A percentile compares a stretch with the other conserved stretches of the same genome.
Evolutionary conservation across 64 coral and sea anemone species (phyloP).

Genomic region (Porites lutea): DNA sequence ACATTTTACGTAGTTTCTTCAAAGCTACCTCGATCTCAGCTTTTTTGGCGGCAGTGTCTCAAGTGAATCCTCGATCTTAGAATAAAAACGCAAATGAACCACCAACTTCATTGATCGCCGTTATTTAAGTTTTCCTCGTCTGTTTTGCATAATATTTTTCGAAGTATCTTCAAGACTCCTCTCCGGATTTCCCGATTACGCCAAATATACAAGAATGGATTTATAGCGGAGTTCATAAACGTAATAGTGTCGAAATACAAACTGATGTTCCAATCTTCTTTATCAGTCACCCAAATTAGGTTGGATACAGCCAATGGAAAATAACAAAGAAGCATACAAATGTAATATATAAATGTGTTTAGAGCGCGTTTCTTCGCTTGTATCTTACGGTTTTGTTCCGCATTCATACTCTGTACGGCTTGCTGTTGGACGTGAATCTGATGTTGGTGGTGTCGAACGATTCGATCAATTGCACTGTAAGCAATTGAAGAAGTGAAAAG

Average conservation of each 20-base stretch:
- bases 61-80: no score
- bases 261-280: neutral
- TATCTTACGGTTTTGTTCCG: neutral
- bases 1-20: no score
- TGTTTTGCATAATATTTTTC: neutral
- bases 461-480: neutral
- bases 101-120: no score
- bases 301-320: neutral
- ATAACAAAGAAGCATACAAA: neutral
- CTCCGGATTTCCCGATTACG: neutral
- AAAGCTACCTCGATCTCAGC: no score
- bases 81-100: no score
- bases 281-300: neutral
- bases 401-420: neutral
- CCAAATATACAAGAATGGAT: constrained; percentile 4
- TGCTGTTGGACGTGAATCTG: neutral
- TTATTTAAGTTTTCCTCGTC: neutral
- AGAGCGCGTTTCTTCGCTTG: neutral
- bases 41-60: no score
- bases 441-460: neutral
- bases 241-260: neutral
- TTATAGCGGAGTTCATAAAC: constrained; percentile 7
- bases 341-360: constrained; percentile 4
- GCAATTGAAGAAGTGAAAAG: neutral
- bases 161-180: neutral